A percentile compares a stretch with the other conserved stretches of the same genome.
phyloP scores from a whole-genome alignment of 2,797 vertebrate genomes.

The Botia kubotai region DNA sequence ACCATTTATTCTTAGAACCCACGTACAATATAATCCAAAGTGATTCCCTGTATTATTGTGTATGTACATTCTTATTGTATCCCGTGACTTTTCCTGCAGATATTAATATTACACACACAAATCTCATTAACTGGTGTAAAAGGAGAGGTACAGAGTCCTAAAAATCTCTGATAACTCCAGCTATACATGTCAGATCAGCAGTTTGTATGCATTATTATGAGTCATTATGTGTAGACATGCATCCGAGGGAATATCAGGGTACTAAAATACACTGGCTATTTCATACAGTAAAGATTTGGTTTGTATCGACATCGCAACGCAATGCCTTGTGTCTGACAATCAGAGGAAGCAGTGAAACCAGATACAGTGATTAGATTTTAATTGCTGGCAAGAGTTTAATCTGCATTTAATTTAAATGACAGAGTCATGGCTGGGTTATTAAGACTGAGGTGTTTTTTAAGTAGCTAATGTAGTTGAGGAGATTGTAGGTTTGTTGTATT shows the following conservation, averaged over 20 bases:
- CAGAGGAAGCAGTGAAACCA: constrained; percentile 10
- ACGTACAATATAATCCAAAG: constrained; percentile 37
- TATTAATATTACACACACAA: constrained; percentile 30
- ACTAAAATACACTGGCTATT: constrained; percentile 6
- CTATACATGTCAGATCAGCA: constrained; percentile 12
- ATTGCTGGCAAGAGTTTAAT: constrained; percentile 18
- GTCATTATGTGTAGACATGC: background rate
- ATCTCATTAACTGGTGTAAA: constrained; percentile 28
- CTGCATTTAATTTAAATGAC: constrained; percentile 5
- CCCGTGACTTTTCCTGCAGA: constrained; percentile 40
- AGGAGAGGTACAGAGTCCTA: constrained; percentile 39
- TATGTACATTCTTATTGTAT: constrained; percentile 49
- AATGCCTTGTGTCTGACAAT: constrained; percentile 29
- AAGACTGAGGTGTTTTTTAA: background rate
- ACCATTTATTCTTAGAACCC: constrained; percentile 33
- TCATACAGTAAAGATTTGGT: constrained; percentile 7
- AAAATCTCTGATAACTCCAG: constrained; percentile 5
- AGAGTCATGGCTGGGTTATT: background rate
- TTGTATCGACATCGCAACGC: constrained; percentile 1
- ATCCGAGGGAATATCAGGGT: constrained; percentile 9
- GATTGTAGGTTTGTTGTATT: background rate
- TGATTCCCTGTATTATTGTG: constrained; percentile 50
- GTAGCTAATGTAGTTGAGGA: constrained; percentile 15
- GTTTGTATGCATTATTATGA: constrained; percentile 15
- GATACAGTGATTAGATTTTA: constrained; percentile 24